Conservation (phyloP, 2,888 invertebrate species). For the Mythimna albipuncta region DNA sequence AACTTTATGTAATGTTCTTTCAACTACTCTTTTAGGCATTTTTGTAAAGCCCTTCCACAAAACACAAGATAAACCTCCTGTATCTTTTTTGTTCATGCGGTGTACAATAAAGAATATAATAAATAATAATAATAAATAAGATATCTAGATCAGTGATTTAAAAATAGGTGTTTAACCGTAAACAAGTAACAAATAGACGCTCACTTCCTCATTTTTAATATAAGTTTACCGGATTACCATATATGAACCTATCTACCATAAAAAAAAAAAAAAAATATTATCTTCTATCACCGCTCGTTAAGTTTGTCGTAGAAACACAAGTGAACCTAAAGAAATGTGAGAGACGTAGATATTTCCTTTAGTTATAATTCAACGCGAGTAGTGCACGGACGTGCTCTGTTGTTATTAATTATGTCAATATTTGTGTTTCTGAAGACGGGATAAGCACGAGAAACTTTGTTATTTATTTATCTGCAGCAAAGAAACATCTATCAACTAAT, state of each 20-base stretch:
- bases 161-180: not conserved
- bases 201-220: not conserved
- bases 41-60: not conserved
- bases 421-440: constrained; percentile 81
- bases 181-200: not conserved
- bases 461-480: constrained; percentile 78
- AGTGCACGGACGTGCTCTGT: constrained; percentile 79
- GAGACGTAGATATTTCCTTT: constrained; percentile 67
- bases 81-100: too few species aligned
- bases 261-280: too few species aligned
- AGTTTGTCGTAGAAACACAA: constrained; percentile 30
- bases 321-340: constrained; percentile 53
- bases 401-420: constrained; percentile 86
- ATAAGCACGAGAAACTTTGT: constrained; percentile 79
- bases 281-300: constrained; percentile 4
- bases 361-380: constrained; percentile 78
- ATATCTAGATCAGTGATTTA: not conserved
- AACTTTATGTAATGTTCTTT: too few species aligned
- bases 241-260: too few species aligned
- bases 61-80: too few species aligned
- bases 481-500: constrained; percentile 76
- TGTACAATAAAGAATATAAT: too few species aligned
- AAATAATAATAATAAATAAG: too few species aligned
- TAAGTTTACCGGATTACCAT: not conserved
- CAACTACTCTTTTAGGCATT: too few species aligned